These are phyloP conservation scores for Seriola quinqueradiata DNA, from an alignment of 2,113 vertebrate genomes.

Conservation along the genomic window DNA sequence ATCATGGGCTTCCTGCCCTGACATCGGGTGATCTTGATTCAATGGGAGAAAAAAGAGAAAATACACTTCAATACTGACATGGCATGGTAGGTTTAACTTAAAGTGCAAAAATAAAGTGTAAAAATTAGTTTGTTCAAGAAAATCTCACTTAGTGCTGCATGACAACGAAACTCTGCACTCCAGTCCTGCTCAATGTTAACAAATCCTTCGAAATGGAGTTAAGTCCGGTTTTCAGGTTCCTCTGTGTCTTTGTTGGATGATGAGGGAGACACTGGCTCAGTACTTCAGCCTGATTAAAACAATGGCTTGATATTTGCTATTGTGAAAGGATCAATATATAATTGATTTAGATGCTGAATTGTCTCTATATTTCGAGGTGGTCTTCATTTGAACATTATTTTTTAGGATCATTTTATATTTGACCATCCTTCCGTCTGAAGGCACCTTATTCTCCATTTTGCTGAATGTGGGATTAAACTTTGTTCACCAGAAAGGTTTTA, in stretches of 20 bases:
- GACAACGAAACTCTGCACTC: conserved; percentile 21
- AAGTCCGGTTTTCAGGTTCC: conserved; percentile 46
- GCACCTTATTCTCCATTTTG: conserved; percentile 52
- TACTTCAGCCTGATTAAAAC: conserved; percentile 16
- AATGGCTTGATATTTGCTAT: conserved; percentile 31
- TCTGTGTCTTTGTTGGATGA: conserved; percentile 27
- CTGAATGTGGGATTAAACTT: background rate
- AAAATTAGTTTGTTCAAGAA: conserved; percentile 45
- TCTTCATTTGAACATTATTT: conserved; percentile 1
- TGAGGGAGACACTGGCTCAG: conserved; percentile 8
- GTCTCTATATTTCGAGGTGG: conserved; percentile 22
- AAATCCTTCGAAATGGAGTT: conserved; percentile 34
- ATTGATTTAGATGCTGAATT: conserved; percentile 22
- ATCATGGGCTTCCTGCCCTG: conserved; percentile 20
- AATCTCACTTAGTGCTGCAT: conserved; percentile 10
- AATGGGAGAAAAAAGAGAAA: conserved; percentile 18
- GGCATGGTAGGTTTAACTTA: conserved; percentile 5
- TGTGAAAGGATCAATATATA: conserved; percentile 12
- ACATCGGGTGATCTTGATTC: conserved; percentile 1
- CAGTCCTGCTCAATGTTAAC: conserved; percentile 20
- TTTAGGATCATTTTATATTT: background rate
- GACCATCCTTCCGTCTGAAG: conserved; percentile 59
- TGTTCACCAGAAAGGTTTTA: background rate
- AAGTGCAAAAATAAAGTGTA: conserved; percentile 53
- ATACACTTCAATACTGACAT: background rate